A percentile compares a stretch with the other conserved stretches of the same genome.
These are phyloP conservation scores for Syrrhaptes paradoxus DNA, from an alignment of 2,113 vertebrate genomes.

Conservation along the genomic window DNA sequence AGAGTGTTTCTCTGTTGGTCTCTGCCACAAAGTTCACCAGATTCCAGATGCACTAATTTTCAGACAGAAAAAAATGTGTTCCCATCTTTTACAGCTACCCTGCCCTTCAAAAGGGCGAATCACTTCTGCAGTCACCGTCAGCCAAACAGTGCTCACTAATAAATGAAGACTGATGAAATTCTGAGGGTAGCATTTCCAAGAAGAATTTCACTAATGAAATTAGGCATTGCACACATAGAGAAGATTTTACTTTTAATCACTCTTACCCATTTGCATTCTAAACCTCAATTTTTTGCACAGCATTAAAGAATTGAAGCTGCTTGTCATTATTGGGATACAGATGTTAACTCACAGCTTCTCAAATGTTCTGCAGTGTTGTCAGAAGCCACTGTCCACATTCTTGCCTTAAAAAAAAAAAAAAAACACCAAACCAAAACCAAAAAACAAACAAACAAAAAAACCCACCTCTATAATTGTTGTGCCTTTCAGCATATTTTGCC, in stretches of 20 bases:
- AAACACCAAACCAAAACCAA: no score
- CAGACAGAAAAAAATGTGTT: neutral
- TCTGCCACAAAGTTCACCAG: neutral
- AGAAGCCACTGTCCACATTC: neutral
- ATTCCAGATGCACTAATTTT: neutral
- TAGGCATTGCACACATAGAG: neutral
- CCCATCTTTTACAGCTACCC: neutral
- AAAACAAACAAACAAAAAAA: no score
- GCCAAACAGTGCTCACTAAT: neutral
- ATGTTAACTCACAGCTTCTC: neutral
- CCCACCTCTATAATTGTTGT: no score
- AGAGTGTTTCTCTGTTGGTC: neutral
- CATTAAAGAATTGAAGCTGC: neutral
- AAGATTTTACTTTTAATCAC: neutral
- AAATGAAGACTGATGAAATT: neutral
- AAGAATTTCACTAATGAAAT: neutral
- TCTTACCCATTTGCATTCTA: neutral
- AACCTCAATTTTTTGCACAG: neutral
- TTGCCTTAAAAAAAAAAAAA: neutral
- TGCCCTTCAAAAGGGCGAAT: neutral
- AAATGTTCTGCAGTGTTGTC: neutral
- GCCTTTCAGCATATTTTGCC: neutral
- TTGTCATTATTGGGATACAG: neutral
- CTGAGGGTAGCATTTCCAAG: neutral
- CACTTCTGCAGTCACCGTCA: neutral